Evolutionary conservation across 1,140 invertebrate genomes (phyloP), one percentile per base, ranked within the genome.

Genomic region (Orussus abietinus): DNA sequence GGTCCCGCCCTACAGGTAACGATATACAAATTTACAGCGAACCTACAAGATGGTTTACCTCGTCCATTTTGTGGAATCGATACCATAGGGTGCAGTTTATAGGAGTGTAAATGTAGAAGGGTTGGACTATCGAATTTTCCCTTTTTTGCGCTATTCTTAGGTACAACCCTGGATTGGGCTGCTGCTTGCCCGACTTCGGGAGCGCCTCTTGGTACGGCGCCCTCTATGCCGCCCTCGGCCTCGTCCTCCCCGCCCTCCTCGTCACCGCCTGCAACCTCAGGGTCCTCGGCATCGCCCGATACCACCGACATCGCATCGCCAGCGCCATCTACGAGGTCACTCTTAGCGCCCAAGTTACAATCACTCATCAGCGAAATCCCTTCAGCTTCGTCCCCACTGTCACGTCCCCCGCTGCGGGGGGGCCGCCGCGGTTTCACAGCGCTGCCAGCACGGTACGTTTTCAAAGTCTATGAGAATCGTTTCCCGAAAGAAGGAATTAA

Each of bases 311-410:
- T 61, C 77, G 87, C 17, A 91, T 91, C 37, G 86, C 87, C 11
- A 84, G 86, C 17, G 87, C 87, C 4, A 87, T 90, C 46, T 90
- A 87, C 65, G 85, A 90, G 69, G 86, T 90, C 4, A 89, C 86
- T 0, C 61, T 90, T 22, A 87, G 85, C 3, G 86, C 87, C 2
- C 86, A 89, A 69, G 86, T 88, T 25, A 88, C 86, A 5, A 86
- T 90, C 46, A 88, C 85, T 0, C 86, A 88, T 54, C 85, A 88
- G 58, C 70, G 83, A 29, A 88, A 88, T 57, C 85, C 85, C 10
- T 83, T 84, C 55, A 48, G 55, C 20, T 83, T 81, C 51, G 75
- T 83, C 44, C 78, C 81, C 26, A 79, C 77, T 2, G 69, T 75
- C 4, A 77, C 75, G 14, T 65, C 68, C 3, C 78, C 80, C 3